Evolutionary conservation across 2,888 invertebrate genomes (phyloP), one percentile per base, ranked within the genome.

Genomic region (Halictus quadricinctus): DNA sequence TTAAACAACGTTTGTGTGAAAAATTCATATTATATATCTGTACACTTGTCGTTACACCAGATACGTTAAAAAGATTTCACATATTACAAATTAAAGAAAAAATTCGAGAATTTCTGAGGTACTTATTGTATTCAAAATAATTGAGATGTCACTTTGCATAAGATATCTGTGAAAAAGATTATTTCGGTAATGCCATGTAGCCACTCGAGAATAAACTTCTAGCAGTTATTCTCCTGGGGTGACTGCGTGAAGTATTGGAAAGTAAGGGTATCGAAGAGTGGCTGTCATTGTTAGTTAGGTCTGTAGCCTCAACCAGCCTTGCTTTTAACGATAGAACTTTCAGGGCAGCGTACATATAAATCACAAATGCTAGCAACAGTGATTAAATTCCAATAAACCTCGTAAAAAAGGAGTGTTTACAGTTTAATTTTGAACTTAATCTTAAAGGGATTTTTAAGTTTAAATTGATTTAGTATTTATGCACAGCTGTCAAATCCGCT

Each of bases 151-250:
- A 29, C 7, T 64, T 29, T 29, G 15, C 15, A 64, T 29, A 64
- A 15, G 15, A 64, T 18, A 29, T 29, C 7, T 29, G 29, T 29
- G n/a, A 29, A 5, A 64, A 29, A 15, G 13, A 64, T 15, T 64
- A 64, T 64, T 29, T 29, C 64, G 5, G 8, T 15, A 29, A 64
- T 10, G 15, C 13, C 29, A 15, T 29, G 64, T 64, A 15, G 25
- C 15, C 15, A 15, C 29, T 64, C 7, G 15, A 64, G 29, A 64
- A 64, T 64, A 29, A 64, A 64, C 64, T 64, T n/a, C 0, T 29
- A 29, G 15, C 64, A 64, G 64, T 64, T 64, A 64, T 64, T 64
- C 64, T 64, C 64, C 15, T 15, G 64, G n/a, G 64, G 29, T 64
- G 15, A 15, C 64, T 64, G 29, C 64, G 15, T 29, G 64, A 6